phyloP scores from a whole-genome alignment of 2,888 invertebrate species.

The Eueremaeus valkanovi region DNA sequence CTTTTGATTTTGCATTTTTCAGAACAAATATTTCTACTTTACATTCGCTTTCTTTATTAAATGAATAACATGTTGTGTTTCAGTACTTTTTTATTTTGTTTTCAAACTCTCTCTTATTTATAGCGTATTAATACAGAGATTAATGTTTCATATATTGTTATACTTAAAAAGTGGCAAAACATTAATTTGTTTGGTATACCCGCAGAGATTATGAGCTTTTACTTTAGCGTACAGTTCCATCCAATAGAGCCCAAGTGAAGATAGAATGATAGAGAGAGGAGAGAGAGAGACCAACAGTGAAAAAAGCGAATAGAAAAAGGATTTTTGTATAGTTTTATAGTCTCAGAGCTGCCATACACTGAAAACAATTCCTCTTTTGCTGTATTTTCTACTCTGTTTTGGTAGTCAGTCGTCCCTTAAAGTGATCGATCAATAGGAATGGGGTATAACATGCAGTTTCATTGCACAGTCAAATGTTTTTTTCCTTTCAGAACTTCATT shows the following conservation, averaged over 20 bases:
- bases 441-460: conserved; percentile 11
- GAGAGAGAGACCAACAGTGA: no score
- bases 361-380: not conserved
- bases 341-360: not conserved
- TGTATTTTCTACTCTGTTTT: conserved; percentile 7
- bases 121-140: conserved; percentile 25
- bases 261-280: not conserved
- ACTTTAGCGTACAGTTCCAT: not conserved
- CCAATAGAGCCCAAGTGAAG: not conserved
- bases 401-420: conserved; percentile 13
- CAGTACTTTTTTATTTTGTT: not conserved
- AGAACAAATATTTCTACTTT: conserved; percentile 1
- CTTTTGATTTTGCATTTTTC: no score
- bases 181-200: conserved; percentile 34
- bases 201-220: conserved; percentile 33
- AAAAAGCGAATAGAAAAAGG: not conserved
- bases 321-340: not conserved
- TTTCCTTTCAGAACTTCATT: not conserved
- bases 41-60: not conserved
- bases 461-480: not conserved
- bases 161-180: conserved; percentile 34
- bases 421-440: conserved; percentile 20
- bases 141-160: conserved; percentile 32
- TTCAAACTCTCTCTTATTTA: not conserved
- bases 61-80: conserved; percentile 20